Conservation (phyloP, 2,113 vertebrate genomes). For the Rhynchopsitta pachyrhyncha region DNA sequence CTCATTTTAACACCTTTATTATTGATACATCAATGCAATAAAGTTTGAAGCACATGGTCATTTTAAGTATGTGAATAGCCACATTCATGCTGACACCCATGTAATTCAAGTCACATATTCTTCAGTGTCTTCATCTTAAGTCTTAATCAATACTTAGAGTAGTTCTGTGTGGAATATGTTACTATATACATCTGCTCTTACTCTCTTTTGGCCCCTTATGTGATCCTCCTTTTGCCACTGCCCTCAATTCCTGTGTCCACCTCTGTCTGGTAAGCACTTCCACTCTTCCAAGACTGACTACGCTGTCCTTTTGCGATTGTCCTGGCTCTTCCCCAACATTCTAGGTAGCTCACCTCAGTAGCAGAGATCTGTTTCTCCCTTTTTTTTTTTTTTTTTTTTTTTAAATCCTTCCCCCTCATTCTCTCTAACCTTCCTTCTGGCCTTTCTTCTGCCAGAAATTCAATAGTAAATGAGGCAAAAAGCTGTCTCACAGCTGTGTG, state of each 20-base stretch:
- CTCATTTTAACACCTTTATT: not conserved
- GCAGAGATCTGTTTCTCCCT: not conserved
- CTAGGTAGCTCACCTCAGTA: not conserved
- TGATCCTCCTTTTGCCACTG: not conserved
- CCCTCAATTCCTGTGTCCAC: not conserved
- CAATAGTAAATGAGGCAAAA: not conserved
- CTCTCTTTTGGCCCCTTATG: not conserved
- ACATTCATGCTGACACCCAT: not conserved
- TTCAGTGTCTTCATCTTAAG: not conserved
- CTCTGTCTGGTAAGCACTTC: not conserved
- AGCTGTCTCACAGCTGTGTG: not conserved
- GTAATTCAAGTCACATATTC: not conserved
- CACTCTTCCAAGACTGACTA: not conserved
- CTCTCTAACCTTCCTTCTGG: not conserved
- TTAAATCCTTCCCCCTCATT: not conserved
- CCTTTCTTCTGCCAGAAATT: not conserved
- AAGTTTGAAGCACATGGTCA: not conserved
- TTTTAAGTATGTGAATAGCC: not conserved
- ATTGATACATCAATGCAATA: not conserved
- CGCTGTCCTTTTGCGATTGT: not conserved
- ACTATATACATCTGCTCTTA: not conserved
- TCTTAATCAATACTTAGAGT: not conserved
- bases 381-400: not conserved
- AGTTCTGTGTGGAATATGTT: not conserved
- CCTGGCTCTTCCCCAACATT: not conserved